Base-by-base conservation (phyloP, 2,797 vertebrate species). In the Kryptolebias ocellatus region DNA sequence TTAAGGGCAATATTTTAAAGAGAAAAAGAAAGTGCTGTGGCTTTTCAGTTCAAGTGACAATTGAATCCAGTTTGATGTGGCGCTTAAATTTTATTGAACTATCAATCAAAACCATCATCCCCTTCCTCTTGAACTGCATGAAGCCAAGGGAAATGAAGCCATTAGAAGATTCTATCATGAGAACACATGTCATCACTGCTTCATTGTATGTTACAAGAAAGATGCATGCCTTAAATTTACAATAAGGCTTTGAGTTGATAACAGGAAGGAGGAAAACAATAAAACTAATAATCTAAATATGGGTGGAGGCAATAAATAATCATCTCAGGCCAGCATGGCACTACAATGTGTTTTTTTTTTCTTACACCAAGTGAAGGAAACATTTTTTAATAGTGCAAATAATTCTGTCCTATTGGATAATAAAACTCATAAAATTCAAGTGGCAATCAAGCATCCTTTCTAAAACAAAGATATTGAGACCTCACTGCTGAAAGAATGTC, bases 361-460 rank as follows among this genome's bases (percentile, higher is more conserved):
- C 70, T 46, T 24, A 49, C 16, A 16, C 9, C 14, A 28, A 9
- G 55, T 76, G 31, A 34, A 34, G 31, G 31, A 7, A 34, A 34
- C 31, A 4, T 4, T 34, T 61, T 75, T 86, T 74, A 56, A 66
- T 74, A 55, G 58, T 57, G 53, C 15, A 16, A 15, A 61, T 52
- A 77, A 82, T 82, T 81, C 31, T 79, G 87, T 82, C 72, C 71
- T 67, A 77, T 84, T 85, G 80, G 75, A 76, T 83, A 55, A 76
- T 72, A 68, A 74, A 76, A 90, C 85, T 60, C 74, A 88, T 81
- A 74, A 56, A 80, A 69, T 42, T 65, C 67, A 70, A 74, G 45
- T 53, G 60, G 72, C 70, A 67, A 67, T 67, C 54, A 62, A 69
- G 60, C 69, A 74, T 85, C 67, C 77, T 68, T 47, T 70, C 74